A percentile compares a stretch with the other conserved stretches of the same genome.
These are phyloP conservation scores for Euthynnus affinis DNA, from an alignment of 2,797 vertebrate species.

Conservation along the genomic window DNA sequence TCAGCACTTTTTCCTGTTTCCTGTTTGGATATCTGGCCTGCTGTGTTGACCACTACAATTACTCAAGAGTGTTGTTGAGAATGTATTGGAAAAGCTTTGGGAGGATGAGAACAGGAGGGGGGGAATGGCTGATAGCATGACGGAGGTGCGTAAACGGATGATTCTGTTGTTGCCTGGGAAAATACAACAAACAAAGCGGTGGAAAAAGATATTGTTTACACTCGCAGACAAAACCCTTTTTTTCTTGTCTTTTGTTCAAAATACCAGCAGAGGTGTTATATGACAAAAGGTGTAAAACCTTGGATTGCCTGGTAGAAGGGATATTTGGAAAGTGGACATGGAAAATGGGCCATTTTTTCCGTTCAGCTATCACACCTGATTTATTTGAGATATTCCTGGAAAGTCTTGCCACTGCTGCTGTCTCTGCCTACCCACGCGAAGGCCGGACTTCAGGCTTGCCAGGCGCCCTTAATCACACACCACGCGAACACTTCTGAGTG, in stretches of 20 bases:
- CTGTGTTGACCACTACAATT: conserved; percentile 68
- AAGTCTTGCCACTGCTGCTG: conserved; percentile 73
- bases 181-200: conserved; percentile 72
- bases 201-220: conserved; percentile 66
- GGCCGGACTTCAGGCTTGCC: conserved; percentile 56
- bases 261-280: conserved; percentile 43
- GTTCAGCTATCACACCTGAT: conserved; percentile 84
- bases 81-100: conserved; percentile 69
- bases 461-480: conserved; percentile 74
- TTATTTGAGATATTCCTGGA: conserved; percentile 87
- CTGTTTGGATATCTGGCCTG: conserved; percentile 78
- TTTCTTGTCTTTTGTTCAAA: conserved; percentile 31
- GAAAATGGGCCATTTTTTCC: conserved; percentile 79
- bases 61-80: conserved; percentile 72
- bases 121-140: conserved; percentile 55
- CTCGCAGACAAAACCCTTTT: conserved; percentile 31
- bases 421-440: conserved; percentile 65
- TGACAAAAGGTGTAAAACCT: conserved; percentile 74
- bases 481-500: conserved; percentile 75
- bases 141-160: conserved; percentile 67
- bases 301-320: conserved; percentile 65
- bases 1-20: conserved; percentile 70
- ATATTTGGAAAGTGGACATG: conserved; percentile 78
- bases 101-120: conserved; percentile 51
- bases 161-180: conserved; percentile 72